A percentile compares a stretch with the other conserved stretches of the same genome.
phyloP scores from a whole-genome alignment of 2,797 vertebrate species.

The Potorous gilbertii region DNA sequence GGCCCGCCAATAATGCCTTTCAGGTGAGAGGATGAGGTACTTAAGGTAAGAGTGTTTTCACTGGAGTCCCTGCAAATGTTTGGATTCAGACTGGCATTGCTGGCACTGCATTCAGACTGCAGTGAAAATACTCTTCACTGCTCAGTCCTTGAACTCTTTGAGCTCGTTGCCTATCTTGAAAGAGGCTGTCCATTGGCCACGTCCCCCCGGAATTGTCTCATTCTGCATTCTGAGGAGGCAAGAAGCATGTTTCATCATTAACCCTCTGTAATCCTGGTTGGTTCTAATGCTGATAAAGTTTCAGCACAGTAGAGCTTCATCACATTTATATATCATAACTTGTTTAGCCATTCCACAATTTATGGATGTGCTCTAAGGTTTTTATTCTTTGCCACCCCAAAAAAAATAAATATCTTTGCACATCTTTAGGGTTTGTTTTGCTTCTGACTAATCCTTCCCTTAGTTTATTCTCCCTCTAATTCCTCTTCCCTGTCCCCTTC shows the following conservation, averaged over 20 bases:
- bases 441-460: neutral
- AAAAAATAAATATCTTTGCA: neutral
- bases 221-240: neutral
- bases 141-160: neutral
- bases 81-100: neutral
- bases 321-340: neutral
- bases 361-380: neutral
- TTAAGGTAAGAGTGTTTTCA: neutral
- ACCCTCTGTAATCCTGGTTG: neutral
- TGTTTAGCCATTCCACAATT: neutral
- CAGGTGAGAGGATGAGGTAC: neutral
- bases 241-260: neutral
- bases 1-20: neutral
- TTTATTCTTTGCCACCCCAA: neutral
- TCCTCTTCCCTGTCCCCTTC: neutral
- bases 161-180: neutral
- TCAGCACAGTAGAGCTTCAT: neutral
- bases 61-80: neutral
- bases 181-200: constrained; percentile 2
- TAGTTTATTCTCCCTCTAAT: neutral
- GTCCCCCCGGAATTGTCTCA: too few species aligned
- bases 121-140: neutral
- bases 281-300: neutral
- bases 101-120: too few species aligned
- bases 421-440: neutral